Conservation (phyloP, 2,888 invertebrate genomes). For the Colletes collaris region DNA sequence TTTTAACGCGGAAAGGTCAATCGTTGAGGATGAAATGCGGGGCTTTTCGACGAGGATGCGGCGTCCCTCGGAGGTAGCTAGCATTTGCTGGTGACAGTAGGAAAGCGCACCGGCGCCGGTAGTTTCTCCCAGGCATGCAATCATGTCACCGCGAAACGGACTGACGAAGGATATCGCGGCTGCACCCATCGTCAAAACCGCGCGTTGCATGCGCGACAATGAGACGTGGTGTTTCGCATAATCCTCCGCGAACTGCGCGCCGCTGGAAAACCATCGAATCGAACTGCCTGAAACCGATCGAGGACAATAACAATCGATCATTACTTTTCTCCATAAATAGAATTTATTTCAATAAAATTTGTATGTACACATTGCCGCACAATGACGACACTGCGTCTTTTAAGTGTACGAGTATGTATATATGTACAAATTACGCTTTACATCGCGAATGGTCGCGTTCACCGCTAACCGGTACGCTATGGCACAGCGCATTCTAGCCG, state of each 20-base stretch:
- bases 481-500: constrained; percentile 8
- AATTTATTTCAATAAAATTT: constrained; percentile 61
- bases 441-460: background rate
- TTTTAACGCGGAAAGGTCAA: constrained; percentile 89
- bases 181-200: constrained; percentile 93
- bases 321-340: constrained; percentile 49
- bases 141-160: constrained; percentile 95
- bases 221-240: constrained; percentile 57
- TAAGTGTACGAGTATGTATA: no score
- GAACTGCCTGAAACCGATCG: constrained; percentile 69
- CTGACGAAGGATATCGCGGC: constrained; percentile 91
- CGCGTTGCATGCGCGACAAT: constrained; percentile 87
- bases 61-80: constrained; percentile 89
- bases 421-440: constrained; percentile 12
- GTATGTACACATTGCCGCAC: constrained; percentile 15
- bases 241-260: constrained; percentile 84
- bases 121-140: constrained; percentile 96
- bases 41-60: constrained; percentile 91
- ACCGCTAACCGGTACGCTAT: constrained; percentile 10
- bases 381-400: no score
- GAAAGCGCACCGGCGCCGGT: constrained; percentile 89
- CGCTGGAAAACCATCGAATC: constrained; percentile 68
- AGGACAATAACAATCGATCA: constrained; percentile 65
- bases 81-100: constrained; percentile 90
- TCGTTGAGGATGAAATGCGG: constrained; percentile 92